Conservation (phyloP, 2,113 vertebrate genomes). For the Acinonyx jubatus region DNA sequence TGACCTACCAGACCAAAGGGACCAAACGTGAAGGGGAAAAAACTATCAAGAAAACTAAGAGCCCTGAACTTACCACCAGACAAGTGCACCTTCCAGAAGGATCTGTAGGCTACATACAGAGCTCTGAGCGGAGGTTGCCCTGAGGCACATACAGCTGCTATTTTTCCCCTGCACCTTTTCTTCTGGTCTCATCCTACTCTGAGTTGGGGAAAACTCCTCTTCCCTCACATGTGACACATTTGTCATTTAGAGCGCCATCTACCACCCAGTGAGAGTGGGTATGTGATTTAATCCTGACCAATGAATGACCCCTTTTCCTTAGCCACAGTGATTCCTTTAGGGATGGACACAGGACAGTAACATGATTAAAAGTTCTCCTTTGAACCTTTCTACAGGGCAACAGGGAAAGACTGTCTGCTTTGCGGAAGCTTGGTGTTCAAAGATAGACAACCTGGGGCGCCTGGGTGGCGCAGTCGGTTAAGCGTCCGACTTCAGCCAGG, state of each 20-base stretch:
- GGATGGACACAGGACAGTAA: background rate
- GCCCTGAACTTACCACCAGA: background rate
- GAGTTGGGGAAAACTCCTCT: background rate
- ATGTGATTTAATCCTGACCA: background rate
- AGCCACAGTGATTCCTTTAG: background rate
- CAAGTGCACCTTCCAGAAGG: background rate
- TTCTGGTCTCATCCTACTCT: background rate
- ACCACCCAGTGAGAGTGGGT: background rate
- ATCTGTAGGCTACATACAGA: background rate
- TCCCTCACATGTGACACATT: background rate
- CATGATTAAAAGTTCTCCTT: background rate
- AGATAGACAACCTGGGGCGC: background rate
- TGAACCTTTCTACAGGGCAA: background rate
- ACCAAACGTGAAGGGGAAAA: background rate
- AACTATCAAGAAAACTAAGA: background rate
- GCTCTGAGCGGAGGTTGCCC: background rate
- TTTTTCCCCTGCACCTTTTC: background rate
- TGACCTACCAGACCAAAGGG: background rate
- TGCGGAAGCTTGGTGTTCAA: background rate
- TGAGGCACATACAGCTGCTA: background rate
- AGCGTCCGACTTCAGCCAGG: too few relatives aligned
- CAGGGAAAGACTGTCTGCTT: background rate
- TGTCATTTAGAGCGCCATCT: background rate
- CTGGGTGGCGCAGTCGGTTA: too few relatives aligned
- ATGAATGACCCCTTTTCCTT: background rate